A percentile compares a stretch with the other conserved stretches of the same genome.
Evolutionary conservation across 2,113 vertebrate genomes (phyloP).

Genomic region (Marmota monax): DNA sequence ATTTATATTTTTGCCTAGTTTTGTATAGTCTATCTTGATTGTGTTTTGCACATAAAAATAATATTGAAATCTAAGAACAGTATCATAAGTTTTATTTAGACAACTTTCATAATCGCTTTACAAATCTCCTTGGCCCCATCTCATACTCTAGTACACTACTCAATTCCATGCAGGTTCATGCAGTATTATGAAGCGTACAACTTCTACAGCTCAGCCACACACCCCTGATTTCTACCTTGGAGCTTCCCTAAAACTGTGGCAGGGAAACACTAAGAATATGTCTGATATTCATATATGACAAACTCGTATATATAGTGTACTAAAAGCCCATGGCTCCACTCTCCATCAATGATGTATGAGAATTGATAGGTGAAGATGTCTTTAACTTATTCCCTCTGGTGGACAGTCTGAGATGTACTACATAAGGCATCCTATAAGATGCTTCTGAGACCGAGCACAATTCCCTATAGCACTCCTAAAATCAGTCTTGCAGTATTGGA

Average conservation of each 20-base stretch:
- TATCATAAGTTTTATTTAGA: not conserved
- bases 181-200: not conserved
- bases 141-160: not conserved
- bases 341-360: not conserved
- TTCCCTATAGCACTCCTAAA: not conserved
- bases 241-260: not conserved
- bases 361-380: not conserved
- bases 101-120: not conserved
- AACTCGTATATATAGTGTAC: not conserved
- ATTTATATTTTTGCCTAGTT: not conserved
- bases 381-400: not conserved
- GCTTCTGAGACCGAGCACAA: not conserved
- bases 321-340: not conserved
- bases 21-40: not conserved
- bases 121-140: not conserved
- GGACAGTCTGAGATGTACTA: not conserved
- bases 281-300: not conserved
- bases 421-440: not conserved
- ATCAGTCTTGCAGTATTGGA: not conserved
- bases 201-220: not conserved
- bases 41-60: not conserved
- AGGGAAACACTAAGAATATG: not conserved
- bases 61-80: conserved; percentile 9
- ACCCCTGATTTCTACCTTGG: not conserved
- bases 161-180: not conserved